A percentile compares a stretch with the other conserved stretches of the same genome.
Evolutionary conservation across 1,140 invertebrate genomes (phyloP).

Genomic region (Hyposmocoma kahamanoa): DNA sequence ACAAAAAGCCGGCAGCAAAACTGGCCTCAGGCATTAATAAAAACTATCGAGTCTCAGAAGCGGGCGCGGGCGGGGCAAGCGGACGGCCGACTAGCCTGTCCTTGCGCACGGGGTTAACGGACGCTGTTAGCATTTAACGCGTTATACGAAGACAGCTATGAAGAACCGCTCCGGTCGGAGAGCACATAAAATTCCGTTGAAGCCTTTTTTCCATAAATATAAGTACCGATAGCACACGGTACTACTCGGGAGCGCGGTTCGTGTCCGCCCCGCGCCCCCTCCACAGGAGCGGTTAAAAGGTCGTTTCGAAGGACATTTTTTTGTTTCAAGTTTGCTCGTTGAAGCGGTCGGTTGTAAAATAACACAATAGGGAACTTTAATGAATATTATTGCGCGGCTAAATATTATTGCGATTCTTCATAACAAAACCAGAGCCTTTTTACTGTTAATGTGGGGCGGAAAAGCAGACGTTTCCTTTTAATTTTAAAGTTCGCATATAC

Average conservation of each 20-base stretch:
- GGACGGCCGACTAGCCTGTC: conserved; percentile 35
- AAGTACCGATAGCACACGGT: conserved; percentile 63
- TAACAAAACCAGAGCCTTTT: no score
- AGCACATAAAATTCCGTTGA: conserved; percentile 64
- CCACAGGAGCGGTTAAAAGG: conserved; percentile 51
- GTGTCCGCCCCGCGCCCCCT: conserved; percentile 23
- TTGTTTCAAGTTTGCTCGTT: conserved; percentile 25
- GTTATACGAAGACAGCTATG: conserved; percentile 59
- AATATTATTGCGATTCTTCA: no score
- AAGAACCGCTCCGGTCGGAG: conserved; percentile 53
- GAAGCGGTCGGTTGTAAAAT: no score
- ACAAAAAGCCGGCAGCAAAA: conserved; percentile 30
- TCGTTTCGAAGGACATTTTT: conserved; percentile 57
- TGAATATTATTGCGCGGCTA: no score
- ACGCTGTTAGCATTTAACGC: conserved; percentile 65
- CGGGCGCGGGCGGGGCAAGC: conserved; percentile 17
- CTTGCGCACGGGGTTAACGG: conserved; percentile 63
- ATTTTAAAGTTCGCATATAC: no score
- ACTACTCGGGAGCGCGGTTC: conserved; percentile 30
- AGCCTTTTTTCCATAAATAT: conserved; percentile 54
- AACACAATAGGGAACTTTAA: no score
- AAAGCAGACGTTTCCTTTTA: no score
- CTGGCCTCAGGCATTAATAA: conserved; percentile 29
- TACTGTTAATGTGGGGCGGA: no score
- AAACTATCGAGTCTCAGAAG: conserved; percentile 30